Conservation (phyloP, 2,888 invertebrate genomes). For the Lasioglossum calceatum region DNA sequence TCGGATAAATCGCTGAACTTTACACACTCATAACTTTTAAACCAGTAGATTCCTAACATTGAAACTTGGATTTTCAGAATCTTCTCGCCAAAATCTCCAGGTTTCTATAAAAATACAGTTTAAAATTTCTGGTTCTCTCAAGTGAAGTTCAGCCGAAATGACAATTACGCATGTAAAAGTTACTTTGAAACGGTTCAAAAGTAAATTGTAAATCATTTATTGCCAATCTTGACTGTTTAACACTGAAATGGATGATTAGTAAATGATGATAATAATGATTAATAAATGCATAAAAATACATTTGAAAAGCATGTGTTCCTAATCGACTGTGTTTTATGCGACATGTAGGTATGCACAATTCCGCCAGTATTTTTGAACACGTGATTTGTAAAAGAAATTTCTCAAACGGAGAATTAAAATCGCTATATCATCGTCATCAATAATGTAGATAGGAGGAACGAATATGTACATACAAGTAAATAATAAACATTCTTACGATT, state of each 20-base stretch:
- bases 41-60: too few relatives aligned
- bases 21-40: too few relatives aligned
- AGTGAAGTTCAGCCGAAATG: too few relatives aligned
- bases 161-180: background rate
- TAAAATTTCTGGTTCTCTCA: too few relatives aligned
- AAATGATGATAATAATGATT: too few relatives aligned
- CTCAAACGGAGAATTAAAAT: background rate
- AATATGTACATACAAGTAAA: constrained; percentile 4
- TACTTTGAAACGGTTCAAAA: background rate
- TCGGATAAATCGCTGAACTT: too few relatives aligned
- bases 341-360: constrained; percentile 4
- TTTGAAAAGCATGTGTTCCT: background rate
- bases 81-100: too few relatives aligned
- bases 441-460: background rate
- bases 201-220: background rate
- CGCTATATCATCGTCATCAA: background rate
- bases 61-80: too few relatives aligned
- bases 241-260: background rate
- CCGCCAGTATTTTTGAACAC: background rate
- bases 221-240: background rate
- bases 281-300: background rate
- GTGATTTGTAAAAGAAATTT: background rate
- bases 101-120: too few relatives aligned
- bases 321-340: background rate
- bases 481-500: background rate